phyloP scores from a whole-genome alignment of 2,888 invertebrate species.

The Rhamnusium bicolor region DNA sequence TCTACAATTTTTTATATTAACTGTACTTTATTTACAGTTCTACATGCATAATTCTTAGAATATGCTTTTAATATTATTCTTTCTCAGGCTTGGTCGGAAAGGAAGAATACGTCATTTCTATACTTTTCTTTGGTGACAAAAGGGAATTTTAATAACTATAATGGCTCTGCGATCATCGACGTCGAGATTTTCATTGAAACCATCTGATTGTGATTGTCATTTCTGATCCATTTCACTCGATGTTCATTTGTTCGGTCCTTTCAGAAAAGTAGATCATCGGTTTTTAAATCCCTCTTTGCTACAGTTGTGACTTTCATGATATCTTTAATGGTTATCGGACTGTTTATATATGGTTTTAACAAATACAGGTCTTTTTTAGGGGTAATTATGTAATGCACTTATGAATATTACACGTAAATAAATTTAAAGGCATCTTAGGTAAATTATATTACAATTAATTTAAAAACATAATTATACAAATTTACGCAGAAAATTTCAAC shows the following conservation, averaged over 20 bases:
- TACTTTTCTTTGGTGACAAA: conserved; percentile 42
- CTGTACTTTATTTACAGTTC: too few relatives aligned
- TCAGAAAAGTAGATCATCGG: conserved; percentile 51
- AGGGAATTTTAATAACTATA: conserved; percentile 60
- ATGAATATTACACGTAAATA: too few relatives aligned
- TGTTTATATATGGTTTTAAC: conserved; percentile 5
- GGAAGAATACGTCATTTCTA: conserved; percentile 42
- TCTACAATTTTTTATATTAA: too few relatives aligned
- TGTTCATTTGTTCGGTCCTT: conserved; percentile 55
- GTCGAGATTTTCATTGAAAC: conserved; percentile 44
- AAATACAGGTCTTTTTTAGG: too few relatives aligned
- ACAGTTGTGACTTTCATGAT: too few relatives aligned
- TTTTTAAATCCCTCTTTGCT: conserved; percentile 37
- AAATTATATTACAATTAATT: too few relatives aligned
- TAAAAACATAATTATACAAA: too few relatives aligned
- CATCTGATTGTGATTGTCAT: conserved; percentile 57
- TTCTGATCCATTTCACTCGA: conserved; percentile 61
- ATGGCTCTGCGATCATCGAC: conserved; percentile 53
- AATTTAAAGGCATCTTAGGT: too few relatives aligned
- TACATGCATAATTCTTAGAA: not conserved
- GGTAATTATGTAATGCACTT: not conserved
- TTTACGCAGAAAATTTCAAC: too few relatives aligned
- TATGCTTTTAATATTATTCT: not conserved
- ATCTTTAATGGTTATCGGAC: conserved; percentile 4
- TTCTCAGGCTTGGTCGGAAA: conserved; percentile 10